Evolutionary conservation across 2,113 vertebrate species (phyloP).

Genomic region (Parus major): DNA sequence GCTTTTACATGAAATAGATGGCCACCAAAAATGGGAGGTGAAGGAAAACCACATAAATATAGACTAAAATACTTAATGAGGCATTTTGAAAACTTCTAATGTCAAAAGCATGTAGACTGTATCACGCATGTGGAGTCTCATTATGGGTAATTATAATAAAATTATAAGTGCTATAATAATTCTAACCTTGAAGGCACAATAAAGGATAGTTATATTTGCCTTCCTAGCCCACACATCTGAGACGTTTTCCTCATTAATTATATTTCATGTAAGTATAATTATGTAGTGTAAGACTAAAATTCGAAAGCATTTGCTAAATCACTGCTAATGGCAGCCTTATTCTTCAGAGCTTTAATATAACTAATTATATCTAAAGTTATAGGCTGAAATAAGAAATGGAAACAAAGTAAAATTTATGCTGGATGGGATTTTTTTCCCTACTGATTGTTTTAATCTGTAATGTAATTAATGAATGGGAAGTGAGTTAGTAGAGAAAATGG

Average conservation of each 20-base stretch:
- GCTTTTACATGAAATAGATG: constrained; percentile 60
- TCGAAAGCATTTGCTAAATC: constrained; percentile 34
- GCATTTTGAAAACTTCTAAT: constrained; percentile 77
- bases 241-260: constrained; percentile 76
- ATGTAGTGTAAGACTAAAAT: constrained; percentile 57
- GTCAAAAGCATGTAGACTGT: constrained; percentile 81
- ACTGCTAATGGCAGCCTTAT: constrained; percentile 24
- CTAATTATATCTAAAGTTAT: constrained; percentile 50
- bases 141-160: constrained; percentile 90
- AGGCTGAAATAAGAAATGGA: constrained; percentile 25
- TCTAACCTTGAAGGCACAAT: constrained; percentile 85
- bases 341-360: constrained; percentile 36
- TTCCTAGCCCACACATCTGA: constrained; percentile 74
- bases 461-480: constrained; percentile 56
- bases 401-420: not conserved
- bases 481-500: not conserved
- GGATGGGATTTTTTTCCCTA: not conserved
- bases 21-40: constrained; percentile 63
- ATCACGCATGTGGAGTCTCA: constrained; percentile 82
- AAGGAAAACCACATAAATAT: constrained; percentile 77
- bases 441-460: constrained; percentile 56
- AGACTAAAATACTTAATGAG: constrained; percentile 87
- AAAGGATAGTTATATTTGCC: constrained; percentile 74
- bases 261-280: constrained; percentile 74
- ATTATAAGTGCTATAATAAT: constrained; percentile 79